Conservation (phyloP, 1,140 invertebrate genomes). For the Drosophila dunni region DNA sequence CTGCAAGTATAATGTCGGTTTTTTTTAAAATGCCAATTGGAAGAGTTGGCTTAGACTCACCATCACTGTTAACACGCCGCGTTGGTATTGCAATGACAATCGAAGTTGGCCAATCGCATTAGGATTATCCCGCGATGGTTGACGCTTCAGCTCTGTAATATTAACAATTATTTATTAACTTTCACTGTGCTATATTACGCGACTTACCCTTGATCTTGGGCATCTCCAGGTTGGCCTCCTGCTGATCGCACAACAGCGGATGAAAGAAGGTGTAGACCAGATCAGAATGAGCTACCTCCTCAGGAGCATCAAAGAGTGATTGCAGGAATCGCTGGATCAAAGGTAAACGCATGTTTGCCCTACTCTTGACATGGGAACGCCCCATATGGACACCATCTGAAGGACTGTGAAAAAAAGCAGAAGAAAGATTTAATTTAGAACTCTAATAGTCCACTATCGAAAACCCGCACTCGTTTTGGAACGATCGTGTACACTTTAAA, state of each 20-base stretch:
- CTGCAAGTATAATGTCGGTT: constrained; percentile 38
- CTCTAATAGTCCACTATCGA: no score
- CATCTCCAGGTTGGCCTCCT: constrained; percentile 88
- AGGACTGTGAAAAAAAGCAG: constrained; percentile 86
- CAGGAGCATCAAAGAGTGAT: constrained; percentile 93
- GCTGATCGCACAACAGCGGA: constrained; percentile 95
- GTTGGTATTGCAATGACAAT: constrained; percentile 92
- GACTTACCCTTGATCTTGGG: constrained; percentile 85
- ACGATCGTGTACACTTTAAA: no score
- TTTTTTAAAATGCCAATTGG: not conserved
- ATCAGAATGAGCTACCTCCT: constrained; percentile 97
- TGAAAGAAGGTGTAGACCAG: constrained; percentile 99
- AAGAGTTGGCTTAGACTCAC: constrained; percentile 82
- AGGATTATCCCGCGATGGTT: constrained; percentile 70
- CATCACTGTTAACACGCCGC: constrained; percentile 92
- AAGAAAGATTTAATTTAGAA: no score
- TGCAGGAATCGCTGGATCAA: constrained; percentile 95
- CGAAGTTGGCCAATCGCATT: constrained; percentile 89
- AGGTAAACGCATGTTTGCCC: constrained; percentile 94
- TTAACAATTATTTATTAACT: not conserved
- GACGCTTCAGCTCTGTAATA: constrained; percentile 67
- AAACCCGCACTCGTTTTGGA: no score
- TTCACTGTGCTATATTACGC: not conserved
- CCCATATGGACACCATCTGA: constrained; percentile 93
- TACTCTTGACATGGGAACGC: constrained; percentile 96